A percentile compares a stretch with the other conserved stretches of the same genome.
phyloP scores from a whole-genome alignment of 2,888 invertebrate species.

The Cosmia trapezina region DNA sequence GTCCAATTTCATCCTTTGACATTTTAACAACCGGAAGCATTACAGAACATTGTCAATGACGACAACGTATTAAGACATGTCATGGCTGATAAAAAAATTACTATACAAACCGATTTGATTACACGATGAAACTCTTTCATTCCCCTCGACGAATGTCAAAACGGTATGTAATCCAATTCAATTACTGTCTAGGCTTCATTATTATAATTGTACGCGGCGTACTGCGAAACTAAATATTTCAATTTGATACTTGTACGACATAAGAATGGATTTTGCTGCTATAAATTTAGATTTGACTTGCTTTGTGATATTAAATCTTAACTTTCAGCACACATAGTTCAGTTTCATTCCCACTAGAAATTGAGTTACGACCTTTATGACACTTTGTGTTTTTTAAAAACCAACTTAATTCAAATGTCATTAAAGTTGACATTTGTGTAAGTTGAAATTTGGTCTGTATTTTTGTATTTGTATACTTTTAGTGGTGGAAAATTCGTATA shows the following conservation, averaged over 20 bases:
- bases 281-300: background rate
- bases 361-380: background rate
- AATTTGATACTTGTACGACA: slow-evolving; percentile 39
- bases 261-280: slow-evolving; percentile 31
- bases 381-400: slow-evolving; percentile 5
- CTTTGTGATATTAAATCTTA: slow-evolving; percentile 4
- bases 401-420: slow-evolving; percentile 5
- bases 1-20: slow-evolving; percentile 11
- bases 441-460: background rate
- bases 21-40: slow-evolving; percentile 19
- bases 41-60: slow-evolving; percentile 1
- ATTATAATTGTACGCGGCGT: slow-evolving; percentile 42
- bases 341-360: slow-evolving; percentile 1
- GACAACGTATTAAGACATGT: slow-evolving; percentile 6
- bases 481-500: slow-evolving; percentile 21
- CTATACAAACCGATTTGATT: slow-evolving; percentile 15
- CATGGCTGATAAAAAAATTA: slow-evolving; percentile 28
- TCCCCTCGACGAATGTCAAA: slow-evolving; percentile 47
- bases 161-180: slow-evolving; percentile 52
- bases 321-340: fast-evolving
- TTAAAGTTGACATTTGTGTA: slow-evolving; percentile 27
- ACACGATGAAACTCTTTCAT: slow-evolving; percentile 14
- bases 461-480: slow-evolving; percentile 1
- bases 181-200: slow-evolving; percentile 45
- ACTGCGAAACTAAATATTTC: slow-evolving; percentile 46